Conservation (phyloP, 1,140 invertebrate genomes). For the Heterodera carotae region DNA sequence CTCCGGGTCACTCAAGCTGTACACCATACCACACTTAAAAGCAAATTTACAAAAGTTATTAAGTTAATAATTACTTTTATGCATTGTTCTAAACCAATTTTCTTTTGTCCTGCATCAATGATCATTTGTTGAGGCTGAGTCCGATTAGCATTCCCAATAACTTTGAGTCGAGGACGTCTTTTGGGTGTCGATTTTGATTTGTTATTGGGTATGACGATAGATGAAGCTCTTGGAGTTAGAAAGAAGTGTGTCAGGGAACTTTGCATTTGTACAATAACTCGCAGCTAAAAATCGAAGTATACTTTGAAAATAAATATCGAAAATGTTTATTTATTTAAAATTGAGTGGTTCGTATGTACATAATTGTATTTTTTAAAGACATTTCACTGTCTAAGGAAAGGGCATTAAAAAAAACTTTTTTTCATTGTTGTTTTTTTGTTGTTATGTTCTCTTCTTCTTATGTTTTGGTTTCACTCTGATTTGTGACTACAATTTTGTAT, state of each 20-base stretch:
- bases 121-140: conserved; percentile 35
- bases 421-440: no score
- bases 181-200: conserved; percentile 21
- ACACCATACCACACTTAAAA: conserved; percentile 53
- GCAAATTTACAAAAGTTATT: conserved; percentile 11
- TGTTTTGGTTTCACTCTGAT: no score
- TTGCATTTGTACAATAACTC: conserved; percentile 23
- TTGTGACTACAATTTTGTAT: no score
- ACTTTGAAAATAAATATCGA: no score
- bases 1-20: conserved; percentile 40
- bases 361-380: no score
- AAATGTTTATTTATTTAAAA: no score
- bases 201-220: conserved; percentile 15
- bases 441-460: no score
- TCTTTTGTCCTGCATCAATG: conserved; percentile 49
- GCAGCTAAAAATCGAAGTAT: not conserved
- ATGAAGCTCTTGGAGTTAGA: conserved; percentile 25
- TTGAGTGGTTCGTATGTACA: no score
- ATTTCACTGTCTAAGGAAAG: no score
- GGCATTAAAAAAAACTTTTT: no score
- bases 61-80: conserved; percentile 19
- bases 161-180: conserved; percentile 24
- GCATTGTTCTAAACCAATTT: conserved; percentile 47
- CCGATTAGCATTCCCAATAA: conserved; percentile 12
- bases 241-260: conserved; percentile 23